A percentile compares a stretch with the other conserved stretches of the same genome.
Conservation (phyloP, 2,113 vertebrate species). For the Tupaia tana region DNA sequence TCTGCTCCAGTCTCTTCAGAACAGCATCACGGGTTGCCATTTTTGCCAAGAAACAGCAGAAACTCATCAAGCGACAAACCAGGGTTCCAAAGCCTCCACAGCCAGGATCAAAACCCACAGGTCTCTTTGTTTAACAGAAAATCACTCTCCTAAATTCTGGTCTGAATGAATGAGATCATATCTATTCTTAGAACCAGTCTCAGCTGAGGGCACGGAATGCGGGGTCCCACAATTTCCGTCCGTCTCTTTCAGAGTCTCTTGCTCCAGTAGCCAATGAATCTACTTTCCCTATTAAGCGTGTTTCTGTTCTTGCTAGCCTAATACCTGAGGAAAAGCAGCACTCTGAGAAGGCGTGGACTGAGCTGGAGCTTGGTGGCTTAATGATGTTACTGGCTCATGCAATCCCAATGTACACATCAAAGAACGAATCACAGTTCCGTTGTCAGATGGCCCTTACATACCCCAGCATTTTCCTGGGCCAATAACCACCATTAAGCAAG, state of each 20-base stretch:
- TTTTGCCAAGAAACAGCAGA: conserved; percentile 89
- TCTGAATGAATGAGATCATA: not conserved
- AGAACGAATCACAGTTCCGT: not conserved
- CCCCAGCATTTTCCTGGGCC: not conserved
- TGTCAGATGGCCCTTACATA: rapidly evolving
- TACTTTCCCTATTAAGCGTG: not conserved
- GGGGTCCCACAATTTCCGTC: rapidly evolving
- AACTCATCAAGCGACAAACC: conserved; percentile 79
- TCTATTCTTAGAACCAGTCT: not conserved
- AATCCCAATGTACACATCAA: rapidly evolving
- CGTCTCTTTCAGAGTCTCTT: not conserved
- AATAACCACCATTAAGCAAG: rapidly evolving
- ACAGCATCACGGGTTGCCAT: conserved; percentile 93
- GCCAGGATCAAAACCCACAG: too few species aligned
- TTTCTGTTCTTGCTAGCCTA: not conserved
- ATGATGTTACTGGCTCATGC: rapidly evolving
- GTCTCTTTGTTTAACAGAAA: not conserved
- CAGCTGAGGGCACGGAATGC: rapidly evolving
- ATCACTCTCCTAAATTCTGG: not conserved
- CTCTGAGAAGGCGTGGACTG: too few species aligned
- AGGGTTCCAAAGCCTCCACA: too few species aligned
- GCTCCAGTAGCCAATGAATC: not conserved
- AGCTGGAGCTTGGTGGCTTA: rapidly evolving
- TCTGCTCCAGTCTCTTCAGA: conserved; percentile 94
- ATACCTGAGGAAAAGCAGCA: rapidly evolving